Base-by-base conservation (phyloP, 2,797 vertebrate species). In the Salmo trutta region DNA sequence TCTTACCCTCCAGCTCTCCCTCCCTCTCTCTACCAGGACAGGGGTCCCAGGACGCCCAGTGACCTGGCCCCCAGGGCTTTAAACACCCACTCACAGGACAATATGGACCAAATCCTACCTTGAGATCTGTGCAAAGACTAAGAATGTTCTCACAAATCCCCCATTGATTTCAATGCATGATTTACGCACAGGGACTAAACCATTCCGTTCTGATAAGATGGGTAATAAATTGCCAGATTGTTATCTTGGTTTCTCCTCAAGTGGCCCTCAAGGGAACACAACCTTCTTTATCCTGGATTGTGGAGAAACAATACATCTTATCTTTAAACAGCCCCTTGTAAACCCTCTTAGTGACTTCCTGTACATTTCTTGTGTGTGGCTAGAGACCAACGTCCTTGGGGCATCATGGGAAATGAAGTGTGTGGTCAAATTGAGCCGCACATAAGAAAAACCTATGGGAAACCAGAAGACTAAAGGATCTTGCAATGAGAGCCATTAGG, bases 261-360 rank as follows among this genome's bases (percentile, higher is more conserved):
- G 67, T 51, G 74, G 70, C 91, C 91, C 88, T 80, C 17, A 79
- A 83, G 89, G 85, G 65, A 80, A 52, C 64, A 41, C 66, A 77
- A 68, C 73, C 77, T 84, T 85, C 88, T 77, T 83, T 83, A 89
- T 85, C 81, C 83, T 79, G 73, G 80, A 83, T 88, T 86, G 76
- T 79, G 36, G 66, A 82, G 80, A 72, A 33, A 88, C 87, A 83
- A 86, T 91, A 91, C 91, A 91, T 73, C 83, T 91, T 91, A 92
- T 92, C 90, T 92, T 83, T 83, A 80, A 74, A 79, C 71, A 91
- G 91, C 88, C 88, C 89, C 75, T 75, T 76, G 74, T 90, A 90
- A 92, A 92, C 87, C 76, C 79, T 52, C 62, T 62, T n/a, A 5
- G 17, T 83, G 75, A 89, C 90, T 89, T 91, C 87, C 88, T 90